Evolutionary conservation across 2,113 vertebrate species (phyloP), one percentile per base, ranked within the genome.

Genomic region (Gymnogyps californianus): DNA sequence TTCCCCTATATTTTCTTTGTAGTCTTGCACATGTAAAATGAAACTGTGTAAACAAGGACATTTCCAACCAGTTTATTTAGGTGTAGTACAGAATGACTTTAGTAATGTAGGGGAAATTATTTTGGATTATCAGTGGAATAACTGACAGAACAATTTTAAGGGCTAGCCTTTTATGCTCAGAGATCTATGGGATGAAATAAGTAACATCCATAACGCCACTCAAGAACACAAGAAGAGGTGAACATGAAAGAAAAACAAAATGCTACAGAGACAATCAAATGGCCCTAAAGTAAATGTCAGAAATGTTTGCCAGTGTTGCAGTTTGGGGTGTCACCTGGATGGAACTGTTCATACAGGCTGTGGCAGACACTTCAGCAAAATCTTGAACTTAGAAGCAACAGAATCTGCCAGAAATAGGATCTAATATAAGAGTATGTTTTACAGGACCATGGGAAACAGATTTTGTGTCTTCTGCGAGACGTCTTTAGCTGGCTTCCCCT

Each of bases 401-500:
- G 61, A 59, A 71, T 49, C 20, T 78, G 26, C 28, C 44, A 59
- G 32, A 86, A 74, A 38, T 46, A 66, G n/a, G 10, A 67, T 74
- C 52, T 95, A 75, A 94, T 76, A 6, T 24, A 49, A 57, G 17
- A 38, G 31, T 91, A 5, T 96, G 34, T 84, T 96, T 97, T 87
- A 90, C 97, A 99, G 99, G 88, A 94, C 38, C 98, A 99, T 7
- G 98, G 99, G 7, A 97, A 97, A 83, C 97, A 98, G 97, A 99
- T 99, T 91, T 96, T 99, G 59, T 93, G 97, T 96, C 95, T 99
- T 79, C 97, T 99, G 82, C 98, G 98, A 97, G 99, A 99, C 1
- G 95, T 99, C 54, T 99, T 99, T 95, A 98, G 99, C 96, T 98
- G 99, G 94, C 98, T 99, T 86, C 99, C 99, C 5, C 90, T 99